Evolutionary conservation across 2,797 vertebrate species (phyloP).

Genomic region (Hippopotamyrus pictus): DNA sequence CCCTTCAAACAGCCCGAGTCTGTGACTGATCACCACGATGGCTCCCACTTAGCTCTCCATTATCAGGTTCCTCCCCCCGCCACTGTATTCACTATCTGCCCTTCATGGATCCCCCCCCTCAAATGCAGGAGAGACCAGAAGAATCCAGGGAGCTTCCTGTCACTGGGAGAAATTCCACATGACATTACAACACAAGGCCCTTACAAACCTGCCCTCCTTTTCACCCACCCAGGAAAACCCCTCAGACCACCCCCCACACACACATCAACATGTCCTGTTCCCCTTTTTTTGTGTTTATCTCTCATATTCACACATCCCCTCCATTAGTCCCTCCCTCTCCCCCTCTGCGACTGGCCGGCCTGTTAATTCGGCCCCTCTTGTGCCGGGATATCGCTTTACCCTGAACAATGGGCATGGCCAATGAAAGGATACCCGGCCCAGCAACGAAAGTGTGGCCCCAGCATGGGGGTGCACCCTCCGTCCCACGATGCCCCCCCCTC

Average conservation of each 20-base stretch:
- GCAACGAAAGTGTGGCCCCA: conserved; percentile 14
- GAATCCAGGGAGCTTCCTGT: conserved; percentile 14
- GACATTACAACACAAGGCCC: not conserved
- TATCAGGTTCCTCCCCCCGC: not conserved
- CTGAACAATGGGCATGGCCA: not conserved
- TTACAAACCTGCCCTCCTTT: not conserved
- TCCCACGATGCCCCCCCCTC: not conserved
- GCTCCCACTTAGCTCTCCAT: not conserved
- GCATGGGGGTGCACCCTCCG: not conserved
- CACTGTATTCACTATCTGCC: not conserved
- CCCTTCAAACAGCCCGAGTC: not conserved
- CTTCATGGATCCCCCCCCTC: not conserved
- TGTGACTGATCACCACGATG: not conserved
- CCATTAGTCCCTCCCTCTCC: not conserved
- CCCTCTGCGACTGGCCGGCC: not conserved
- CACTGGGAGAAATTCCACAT: not conserved
- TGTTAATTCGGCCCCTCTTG: not conserved
- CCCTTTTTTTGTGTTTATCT: not conserved
- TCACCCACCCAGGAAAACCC: not conserved
- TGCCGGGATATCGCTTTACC: conserved; percentile 11
- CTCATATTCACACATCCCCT: not conserved
- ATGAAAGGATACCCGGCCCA: not conserved
- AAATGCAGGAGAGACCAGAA: not conserved
- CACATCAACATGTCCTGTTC: not conserved
- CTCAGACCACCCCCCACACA: not conserved